phyloP scores from a whole-genome alignment of 35 echinoderm and acorn worm species.

The Hemicentrotus pulcherrimus region DNA sequence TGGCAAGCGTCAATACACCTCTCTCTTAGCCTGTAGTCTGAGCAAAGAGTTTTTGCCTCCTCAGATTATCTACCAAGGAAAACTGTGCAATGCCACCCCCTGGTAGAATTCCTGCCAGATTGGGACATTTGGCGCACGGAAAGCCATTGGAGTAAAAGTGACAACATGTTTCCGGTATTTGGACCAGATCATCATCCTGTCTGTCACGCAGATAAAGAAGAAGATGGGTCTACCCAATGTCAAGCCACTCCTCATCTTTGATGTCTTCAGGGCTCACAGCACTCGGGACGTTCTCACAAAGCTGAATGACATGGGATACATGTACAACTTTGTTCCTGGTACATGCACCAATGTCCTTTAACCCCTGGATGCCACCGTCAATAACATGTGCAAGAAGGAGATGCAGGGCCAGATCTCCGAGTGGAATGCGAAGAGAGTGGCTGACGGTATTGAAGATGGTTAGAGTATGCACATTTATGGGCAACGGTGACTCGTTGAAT shows the following conservation, averaged over 20 bases:
- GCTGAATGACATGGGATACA: not conserved
- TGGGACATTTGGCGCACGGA: slow-evolving; percentile 58
- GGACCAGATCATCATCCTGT: slow-evolving; percentile 43
- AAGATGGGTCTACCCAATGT: not conserved
- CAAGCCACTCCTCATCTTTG: slow-evolving; percentile 41
- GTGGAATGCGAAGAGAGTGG: slow-evolving; percentile 25
- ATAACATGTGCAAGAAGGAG: slow-evolving; percentile 30
- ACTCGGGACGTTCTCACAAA: not conserved
- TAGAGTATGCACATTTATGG: too few species aligned
- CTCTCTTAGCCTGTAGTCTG: slow-evolving; percentile 30
- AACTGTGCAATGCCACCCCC: slow-evolving; percentile 50
- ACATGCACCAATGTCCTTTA: slow-evolving; percentile 42
- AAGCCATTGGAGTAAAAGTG: slow-evolving; percentile 52
- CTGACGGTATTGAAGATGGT: slow-evolving; percentile 25
- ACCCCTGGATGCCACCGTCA: slow-evolving; percentile 43
- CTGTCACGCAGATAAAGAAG: not conserved
- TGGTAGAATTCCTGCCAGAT: not conserved
- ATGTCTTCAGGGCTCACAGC: slow-evolving; percentile 48
- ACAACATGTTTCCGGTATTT: slow-evolving; percentile 52
- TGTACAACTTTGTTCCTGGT: slow-evolving; percentile 47
- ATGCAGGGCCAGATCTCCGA: not conserved
- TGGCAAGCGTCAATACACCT: slow-evolving; percentile 57
- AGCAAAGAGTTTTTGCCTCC: slow-evolving; percentile 37
- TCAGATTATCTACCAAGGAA: slow-evolving; percentile 60
- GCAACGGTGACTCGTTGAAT: too few species aligned